Evolutionary conservation across 2,888 invertebrate genomes (phyloP), one percentile per base, ranked within the genome.

Genomic region (Cheilosia soror): DNA sequence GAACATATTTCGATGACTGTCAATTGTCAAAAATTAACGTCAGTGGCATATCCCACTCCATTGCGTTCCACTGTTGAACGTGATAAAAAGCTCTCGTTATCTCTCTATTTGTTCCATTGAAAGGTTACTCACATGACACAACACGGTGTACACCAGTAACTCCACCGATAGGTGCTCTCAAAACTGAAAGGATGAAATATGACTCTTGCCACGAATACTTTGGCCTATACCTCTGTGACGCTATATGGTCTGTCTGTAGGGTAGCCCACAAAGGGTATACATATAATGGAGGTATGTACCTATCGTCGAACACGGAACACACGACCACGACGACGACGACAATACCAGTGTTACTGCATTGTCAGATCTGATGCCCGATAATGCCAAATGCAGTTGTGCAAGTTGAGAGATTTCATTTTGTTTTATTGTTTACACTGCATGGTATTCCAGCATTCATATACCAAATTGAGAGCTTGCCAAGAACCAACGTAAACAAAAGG

Each of bases 301-400:
- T 47, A 63, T 9, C 37, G 49, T 33, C 63, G 31, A 68, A 78
- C 68, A 65, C 57, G 76, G 81, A 63, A 78, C 72, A 68, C 47
- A 63, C 40, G 62, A 66, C 53, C 25, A 47, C 62, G 60, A 53
- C 13, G 68, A 62, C 40, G 62, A 66, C 51, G 31, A 47, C 62
- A 72, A 53, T 15, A 72, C 71, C 63, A 77, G 62, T 57, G 33
- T 49, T 49, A 66, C 78, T 51, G 68, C 72, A 68, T 78, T 78
- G 72, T 78, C 78, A 73, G 73, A 83, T 78, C 47, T 58, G 55
- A 68, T 68, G 55, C 27, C 68, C 40, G 83, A 78, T 83, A 73
- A 63, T 78, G 66, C 72, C 78, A 68, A 83, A 78, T 83, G 78
- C 77, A 57, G 78, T 72, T 72, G 62, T 66, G 71, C 71, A 49